phyloP scores from a whole-genome alignment of 30 jellyfish, hydroid and myxozoan species.

The Pseudorhiza aurosa region DNA sequence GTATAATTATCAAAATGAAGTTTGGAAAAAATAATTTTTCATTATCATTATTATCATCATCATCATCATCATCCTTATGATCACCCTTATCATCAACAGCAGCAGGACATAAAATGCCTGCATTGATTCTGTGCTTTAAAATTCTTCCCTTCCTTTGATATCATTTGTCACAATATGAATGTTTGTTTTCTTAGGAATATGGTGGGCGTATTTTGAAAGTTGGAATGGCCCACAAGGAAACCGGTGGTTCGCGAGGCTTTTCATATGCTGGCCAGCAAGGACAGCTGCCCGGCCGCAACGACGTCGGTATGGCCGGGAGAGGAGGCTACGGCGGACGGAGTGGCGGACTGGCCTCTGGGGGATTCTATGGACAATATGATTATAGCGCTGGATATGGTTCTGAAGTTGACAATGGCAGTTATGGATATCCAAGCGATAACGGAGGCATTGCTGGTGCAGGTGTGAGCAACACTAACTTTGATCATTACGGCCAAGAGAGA shows the following conservation, averaged over 20 bases:
- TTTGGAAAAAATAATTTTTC: too few relatives aligned
- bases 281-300: background rate
- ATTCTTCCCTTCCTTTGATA: too few relatives aligned
- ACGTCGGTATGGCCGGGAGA: constrained; percentile 9
- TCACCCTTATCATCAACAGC: too few relatives aligned
- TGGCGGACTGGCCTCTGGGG: background rate
- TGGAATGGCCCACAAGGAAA: constrained; percentile 62
- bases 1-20: too few relatives aligned
- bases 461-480: background rate
- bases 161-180: too few relatives aligned
- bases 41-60: too few relatives aligned
- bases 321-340: constrained; percentile 38
- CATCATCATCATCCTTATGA: too few relatives aligned
- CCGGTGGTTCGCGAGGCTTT: constrained; percentile 7
- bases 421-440: background rate
- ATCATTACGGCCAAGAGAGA: background rate
- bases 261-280: constrained; percentile 16
- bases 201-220: constrained; percentile 55
- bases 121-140: too few relatives aligned
- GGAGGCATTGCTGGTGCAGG: too few relatives aligned
- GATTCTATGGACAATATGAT: background rate
- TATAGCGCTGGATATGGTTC: constrained; percentile 20
- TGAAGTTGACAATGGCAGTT: constrained; percentile 8
- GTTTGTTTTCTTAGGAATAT: constrained; percentile 22
- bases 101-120: too few relatives aligned